These are phyloP conservation scores for Choloepus didactylus DNA, from an alignment of 2,797 vertebrate species.

Conservation along the genomic window DNA sequence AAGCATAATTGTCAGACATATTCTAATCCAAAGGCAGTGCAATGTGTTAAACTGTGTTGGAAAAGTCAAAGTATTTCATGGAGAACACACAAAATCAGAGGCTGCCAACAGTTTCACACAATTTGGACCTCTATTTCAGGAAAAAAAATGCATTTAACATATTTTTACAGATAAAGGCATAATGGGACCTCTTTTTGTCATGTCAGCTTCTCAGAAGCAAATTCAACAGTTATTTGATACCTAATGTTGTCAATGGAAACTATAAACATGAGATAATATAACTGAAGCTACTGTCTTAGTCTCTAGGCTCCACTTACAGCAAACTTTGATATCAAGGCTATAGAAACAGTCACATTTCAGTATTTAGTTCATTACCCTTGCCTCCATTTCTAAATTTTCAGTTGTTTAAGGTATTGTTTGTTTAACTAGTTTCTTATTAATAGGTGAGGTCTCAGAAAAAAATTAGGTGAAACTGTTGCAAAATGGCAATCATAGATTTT, in stretches of 20 bases:
- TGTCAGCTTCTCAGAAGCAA: constrained; percentile 13
- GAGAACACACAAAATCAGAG: background rate
- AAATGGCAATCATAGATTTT: too few species aligned
- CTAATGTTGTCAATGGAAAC: constrained; percentile 30
- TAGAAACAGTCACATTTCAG: background rate
- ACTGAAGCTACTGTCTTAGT: background rate
- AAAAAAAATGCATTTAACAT: background rate
- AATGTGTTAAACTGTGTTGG: background rate
- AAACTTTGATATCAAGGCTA: background rate
- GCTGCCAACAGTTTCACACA: constrained; percentile 12
- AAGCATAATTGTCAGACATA: constrained; percentile 40
- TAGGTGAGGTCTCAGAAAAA: background rate
- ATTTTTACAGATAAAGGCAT: constrained; percentile 49
- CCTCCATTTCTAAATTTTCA: constrained; percentile 10
- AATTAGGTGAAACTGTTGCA: constrained; percentile 32
- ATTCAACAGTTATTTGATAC: constrained; percentile 16
- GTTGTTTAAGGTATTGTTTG: background rate
- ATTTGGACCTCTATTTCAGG: background rate
- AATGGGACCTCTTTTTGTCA: background rate
- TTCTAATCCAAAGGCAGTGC: background rate
- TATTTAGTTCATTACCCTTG: background rate
- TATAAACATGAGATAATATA: constrained; percentile 51
- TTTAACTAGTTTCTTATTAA: constrained; percentile 58
- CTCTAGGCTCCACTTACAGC: constrained; percentile 45
- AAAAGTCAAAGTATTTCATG: constrained; percentile 31